Conservation (phyloP, 2,888 invertebrate species). For the Ecdyonurus torrentis region DNA sequence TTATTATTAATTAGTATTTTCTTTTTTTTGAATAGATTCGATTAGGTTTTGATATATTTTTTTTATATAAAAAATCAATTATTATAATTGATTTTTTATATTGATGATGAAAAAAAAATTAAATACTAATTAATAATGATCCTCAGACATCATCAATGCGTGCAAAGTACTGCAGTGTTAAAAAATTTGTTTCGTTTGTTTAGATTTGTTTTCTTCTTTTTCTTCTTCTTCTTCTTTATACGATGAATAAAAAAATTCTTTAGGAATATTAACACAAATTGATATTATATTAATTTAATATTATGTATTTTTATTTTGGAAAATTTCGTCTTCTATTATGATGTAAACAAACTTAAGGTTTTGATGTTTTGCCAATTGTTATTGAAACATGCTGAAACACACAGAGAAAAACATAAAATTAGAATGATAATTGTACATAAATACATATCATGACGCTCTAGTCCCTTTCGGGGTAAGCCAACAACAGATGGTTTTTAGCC, state of each 20-base stretch:
- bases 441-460: no score
- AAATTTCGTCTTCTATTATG: no score
- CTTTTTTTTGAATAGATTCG: not conserved
- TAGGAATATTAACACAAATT: not conserved
- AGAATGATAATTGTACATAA: no score
- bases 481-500: no score
- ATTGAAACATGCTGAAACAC: conserved; percentile 49
- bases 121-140: conserved; percentile 42
- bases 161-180: conserved; percentile 60
- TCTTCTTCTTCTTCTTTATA: conserved; percentile 16
- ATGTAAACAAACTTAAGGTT: no score
- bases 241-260: not conserved
- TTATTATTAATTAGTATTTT: no score
- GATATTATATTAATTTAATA: not conserved
- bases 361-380: conserved; percentile 24
- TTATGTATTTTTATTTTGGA: no score
- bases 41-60: no score
- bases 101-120: conserved; percentile 13
- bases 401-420: conserved; percentile 19
- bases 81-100: conserved; percentile 7
- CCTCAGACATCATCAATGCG: conserved; percentile 83
- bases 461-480: no score
- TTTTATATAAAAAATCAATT: no score
- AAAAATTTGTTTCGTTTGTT: conserved; percentile 24
- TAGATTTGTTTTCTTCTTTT: conserved; percentile 16